Evolutionary conservation across 2,797 vertebrate genomes (phyloP).

Genomic region (Notolabrus celidotus): DNA sequence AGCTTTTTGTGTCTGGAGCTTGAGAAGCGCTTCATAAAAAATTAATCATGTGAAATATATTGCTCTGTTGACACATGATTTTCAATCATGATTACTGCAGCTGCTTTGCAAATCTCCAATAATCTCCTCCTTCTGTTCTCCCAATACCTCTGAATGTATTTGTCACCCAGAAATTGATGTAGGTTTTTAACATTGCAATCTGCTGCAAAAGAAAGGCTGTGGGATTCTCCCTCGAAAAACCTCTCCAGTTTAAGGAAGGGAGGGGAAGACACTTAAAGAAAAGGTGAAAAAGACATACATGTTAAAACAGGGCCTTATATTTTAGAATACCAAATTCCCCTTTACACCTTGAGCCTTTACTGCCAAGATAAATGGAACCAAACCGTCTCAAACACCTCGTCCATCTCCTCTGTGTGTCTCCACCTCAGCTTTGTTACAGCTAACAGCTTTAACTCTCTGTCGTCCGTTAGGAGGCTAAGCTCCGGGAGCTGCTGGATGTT

Average conservation of each 20-base stretch:
- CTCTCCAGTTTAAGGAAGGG: background rate
- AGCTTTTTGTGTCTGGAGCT: too few species aligned
- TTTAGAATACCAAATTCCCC: too few species aligned
- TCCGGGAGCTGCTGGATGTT: slow-evolving; percentile 94
- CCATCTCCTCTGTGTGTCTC: background rate
- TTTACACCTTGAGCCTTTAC: background rate
- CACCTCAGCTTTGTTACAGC: slow-evolving; percentile 2
- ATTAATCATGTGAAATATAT: background rate
- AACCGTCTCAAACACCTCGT: background rate
- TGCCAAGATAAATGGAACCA: background rate
- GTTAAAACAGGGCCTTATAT: too few species aligned
- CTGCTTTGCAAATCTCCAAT: slow-evolving; percentile 10
- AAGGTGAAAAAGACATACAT: background rate
- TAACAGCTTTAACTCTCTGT: slow-evolving; percentile 17
- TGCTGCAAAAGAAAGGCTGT: background rate
- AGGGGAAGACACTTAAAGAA: background rate
- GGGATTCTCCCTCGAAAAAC: background rate
- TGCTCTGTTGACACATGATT: slow-evolving; percentile 6
- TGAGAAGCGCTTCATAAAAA: background rate
- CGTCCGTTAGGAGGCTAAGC: slow-evolving; percentile 91
- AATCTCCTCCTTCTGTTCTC: slow-evolving; percentile 20
- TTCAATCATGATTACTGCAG: slow-evolving; percentile 7
- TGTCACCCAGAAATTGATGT: slow-evolving; percentile 13
- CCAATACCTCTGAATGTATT: slow-evolving; percentile 8
- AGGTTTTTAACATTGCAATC: background rate